phyloP scores from a whole-genome alignment of 1,140 invertebrate genomes.

The Pissodes strobi region DNA sequence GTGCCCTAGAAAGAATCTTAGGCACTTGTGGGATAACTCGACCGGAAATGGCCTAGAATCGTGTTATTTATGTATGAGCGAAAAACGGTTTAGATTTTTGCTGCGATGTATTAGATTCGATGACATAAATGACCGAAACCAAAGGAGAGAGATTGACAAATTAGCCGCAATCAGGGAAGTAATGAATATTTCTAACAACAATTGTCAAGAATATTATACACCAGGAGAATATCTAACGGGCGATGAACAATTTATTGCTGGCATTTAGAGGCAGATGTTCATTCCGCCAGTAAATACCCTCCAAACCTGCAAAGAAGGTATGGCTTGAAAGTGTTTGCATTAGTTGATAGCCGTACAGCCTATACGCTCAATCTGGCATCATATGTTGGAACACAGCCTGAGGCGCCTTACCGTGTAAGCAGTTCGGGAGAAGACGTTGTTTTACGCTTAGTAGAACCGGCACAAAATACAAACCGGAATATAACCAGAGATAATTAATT shows the following conservation, averaged over 20 bases:
- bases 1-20: conserved; percentile 7
- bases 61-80: conserved; percentile 22
- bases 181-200: conserved; percentile 47
- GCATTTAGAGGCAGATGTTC: conserved; percentile 48
- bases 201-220: too few species aligned
- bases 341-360: conserved; percentile 47
- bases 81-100: conserved; percentile 36
- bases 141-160: conserved; percentile 43
- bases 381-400: conserved; percentile 50
- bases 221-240: background rate
- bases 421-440: conserved; percentile 23
- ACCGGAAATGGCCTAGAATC: conserved; percentile 44
- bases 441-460: conserved; percentile 26
- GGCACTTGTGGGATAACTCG: conserved; percentile 43
- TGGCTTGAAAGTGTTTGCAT: conserved; percentile 52
- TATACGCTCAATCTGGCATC: conserved; percentile 51
- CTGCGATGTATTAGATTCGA: conserved; percentile 6
- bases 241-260: background rate
- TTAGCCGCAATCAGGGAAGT: conserved; percentile 53
- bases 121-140: background rate
- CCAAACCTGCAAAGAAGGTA: too few species aligned
- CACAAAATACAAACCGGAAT: conserved; percentile 18
- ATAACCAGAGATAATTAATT: conserved; percentile 39
- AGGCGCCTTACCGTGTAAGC: conserved; percentile 41
- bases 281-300: too few species aligned